A percentile compares a stretch with the other conserved stretches of the same genome.
phyloP scores from a whole-genome alignment of 1,140 invertebrate genomes.

The Teleopsis dalmanni region DNA sequence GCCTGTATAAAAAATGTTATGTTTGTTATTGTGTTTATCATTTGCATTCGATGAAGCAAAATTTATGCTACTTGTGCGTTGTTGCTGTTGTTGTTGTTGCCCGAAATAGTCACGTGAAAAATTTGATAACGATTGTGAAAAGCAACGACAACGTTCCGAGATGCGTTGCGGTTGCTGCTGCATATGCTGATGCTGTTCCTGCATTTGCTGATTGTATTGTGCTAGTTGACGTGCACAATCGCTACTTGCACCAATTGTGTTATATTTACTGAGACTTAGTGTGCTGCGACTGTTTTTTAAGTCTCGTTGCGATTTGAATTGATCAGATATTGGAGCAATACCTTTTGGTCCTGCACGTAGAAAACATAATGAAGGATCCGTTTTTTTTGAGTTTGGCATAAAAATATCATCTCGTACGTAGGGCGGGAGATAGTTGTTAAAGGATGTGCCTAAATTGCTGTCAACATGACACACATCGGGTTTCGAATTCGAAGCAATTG shows the following conservation, averaged over 20 bases:
- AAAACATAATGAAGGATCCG: constrained; percentile 34
- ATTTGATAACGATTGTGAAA: constrained; percentile 37
- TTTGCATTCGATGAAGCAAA: not conserved
- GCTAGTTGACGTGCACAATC: constrained; percentile 37
- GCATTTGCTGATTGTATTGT: constrained; percentile 35
- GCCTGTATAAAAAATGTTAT: constrained; percentile 12
- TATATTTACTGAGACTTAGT: constrained; percentile 30
- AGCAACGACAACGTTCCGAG: constrained; percentile 30
- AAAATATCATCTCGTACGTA: constrained; percentile 34
- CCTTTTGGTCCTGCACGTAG: constrained; percentile 13
- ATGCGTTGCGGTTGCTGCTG: constrained; percentile 20
- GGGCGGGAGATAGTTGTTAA: constrained; percentile 20
- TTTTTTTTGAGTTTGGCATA: constrained; percentile 34
- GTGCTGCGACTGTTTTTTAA: constrained; percentile 11
- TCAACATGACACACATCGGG: constrained; percentile 30
- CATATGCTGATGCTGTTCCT: constrained; percentile 26
- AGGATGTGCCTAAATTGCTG: constrained; percentile 10
- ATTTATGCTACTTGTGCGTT: constrained; percentile 6
- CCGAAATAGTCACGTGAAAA: constrained; percentile 26
- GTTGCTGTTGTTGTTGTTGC: constrained; percentile 12
- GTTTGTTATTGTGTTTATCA: not conserved
- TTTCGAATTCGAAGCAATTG: constrained; percentile 12
- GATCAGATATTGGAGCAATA: constrained; percentile 3
- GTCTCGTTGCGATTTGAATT: constrained; percentile 11
- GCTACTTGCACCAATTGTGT: constrained; percentile 40